Evolutionary conservation across 2,888 invertebrate species (phyloP).

Genomic region (Steinernema scapterisci): DNA sequence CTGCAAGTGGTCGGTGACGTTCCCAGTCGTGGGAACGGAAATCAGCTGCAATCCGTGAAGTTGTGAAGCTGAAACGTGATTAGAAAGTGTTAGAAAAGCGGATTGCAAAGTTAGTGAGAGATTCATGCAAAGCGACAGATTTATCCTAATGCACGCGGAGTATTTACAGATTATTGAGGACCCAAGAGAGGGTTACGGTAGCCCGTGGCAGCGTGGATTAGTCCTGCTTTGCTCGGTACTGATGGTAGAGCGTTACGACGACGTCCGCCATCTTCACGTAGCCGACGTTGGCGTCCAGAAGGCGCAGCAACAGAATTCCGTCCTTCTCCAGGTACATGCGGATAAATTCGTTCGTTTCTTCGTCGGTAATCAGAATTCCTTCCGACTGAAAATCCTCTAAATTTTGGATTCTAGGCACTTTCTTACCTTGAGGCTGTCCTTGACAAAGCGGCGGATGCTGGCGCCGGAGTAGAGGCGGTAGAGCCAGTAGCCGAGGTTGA

Average conservation of each 20-base stretch:
- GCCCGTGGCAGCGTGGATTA: not conserved
- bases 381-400: not conserved
- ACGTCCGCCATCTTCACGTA: slow-evolving; percentile 56
- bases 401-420: not conserved
- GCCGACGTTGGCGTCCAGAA: slow-evolving; percentile 62
- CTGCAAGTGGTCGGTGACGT: too few species aligned
- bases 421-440: slow-evolving; percentile 46
- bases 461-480: slow-evolving; percentile 39
- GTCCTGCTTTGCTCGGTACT: not conserved
- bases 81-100: not conserved
- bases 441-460: slow-evolving; percentile 40
- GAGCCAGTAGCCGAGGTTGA: slow-evolving; percentile 57
- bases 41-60: not conserved
- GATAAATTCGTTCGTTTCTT: slow-evolving; percentile 49
- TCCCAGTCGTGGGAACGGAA: too few species aligned
- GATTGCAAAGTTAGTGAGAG: not conserved
- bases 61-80: not conserved
- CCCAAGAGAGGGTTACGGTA: not conserved
- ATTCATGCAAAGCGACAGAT: slow-evolving; percentile 11
- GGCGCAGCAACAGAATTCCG: slow-evolving; percentile 58
- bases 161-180: slow-evolving; percentile 18
- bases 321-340: slow-evolving; percentile 54
- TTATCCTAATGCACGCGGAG: not conserved
- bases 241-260: slow-evolving; percentile 25
- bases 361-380: not conserved